phyloP scores from a whole-genome alignment of 1,140 invertebrate genomes.

The Polypedilum vanderplanki region DNA sequence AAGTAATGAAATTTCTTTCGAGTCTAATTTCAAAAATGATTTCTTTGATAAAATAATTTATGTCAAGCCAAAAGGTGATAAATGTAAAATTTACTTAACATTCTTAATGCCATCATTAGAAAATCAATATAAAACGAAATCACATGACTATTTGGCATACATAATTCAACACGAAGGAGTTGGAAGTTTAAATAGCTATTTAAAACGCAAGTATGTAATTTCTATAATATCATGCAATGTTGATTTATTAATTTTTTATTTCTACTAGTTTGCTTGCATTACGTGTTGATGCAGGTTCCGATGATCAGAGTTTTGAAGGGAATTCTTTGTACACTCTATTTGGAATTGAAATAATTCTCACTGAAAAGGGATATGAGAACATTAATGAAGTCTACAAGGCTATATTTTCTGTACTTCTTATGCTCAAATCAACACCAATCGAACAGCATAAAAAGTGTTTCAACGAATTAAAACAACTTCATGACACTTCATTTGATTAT shows the following conservation, averaged over 20 bases:
- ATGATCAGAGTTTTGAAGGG: constrained; percentile 65
- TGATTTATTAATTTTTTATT: constrained; percentile 21
- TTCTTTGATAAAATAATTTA: constrained; percentile 67
- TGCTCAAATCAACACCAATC: constrained; percentile 48
- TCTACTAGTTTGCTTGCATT: constrained; percentile 68
- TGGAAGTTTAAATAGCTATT: constrained; percentile 75
- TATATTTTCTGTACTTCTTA: constrained; percentile 66
- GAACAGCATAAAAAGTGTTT: constrained; percentile 50
- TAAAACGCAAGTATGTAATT: constrained; percentile 59
- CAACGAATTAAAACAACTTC: constrained; percentile 52
- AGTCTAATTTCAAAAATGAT: constrained; percentile 51
- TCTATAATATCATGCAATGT: constrained; percentile 28
- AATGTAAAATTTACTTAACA: constrained; percentile 59
- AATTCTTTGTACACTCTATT: constrained; percentile 69
- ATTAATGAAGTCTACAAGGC: constrained; percentile 60
- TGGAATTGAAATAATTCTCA: constrained; percentile 65
- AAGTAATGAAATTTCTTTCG: constrained; percentile 49
- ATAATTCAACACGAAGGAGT: constrained; percentile 82
- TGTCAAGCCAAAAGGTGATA: constrained; percentile 70
- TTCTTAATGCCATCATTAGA: constrained; percentile 74
- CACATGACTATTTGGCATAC: constrained; percentile 71
- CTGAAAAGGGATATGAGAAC: constrained; percentile 68
- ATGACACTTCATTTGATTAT: constrained; percentile 63
- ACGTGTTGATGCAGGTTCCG: constrained; percentile 66
- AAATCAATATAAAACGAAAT: constrained; percentile 66